phyloP scores from a whole-genome alignment of 2,113 vertebrate genomes.

The Daboia siamensis region DNA sequence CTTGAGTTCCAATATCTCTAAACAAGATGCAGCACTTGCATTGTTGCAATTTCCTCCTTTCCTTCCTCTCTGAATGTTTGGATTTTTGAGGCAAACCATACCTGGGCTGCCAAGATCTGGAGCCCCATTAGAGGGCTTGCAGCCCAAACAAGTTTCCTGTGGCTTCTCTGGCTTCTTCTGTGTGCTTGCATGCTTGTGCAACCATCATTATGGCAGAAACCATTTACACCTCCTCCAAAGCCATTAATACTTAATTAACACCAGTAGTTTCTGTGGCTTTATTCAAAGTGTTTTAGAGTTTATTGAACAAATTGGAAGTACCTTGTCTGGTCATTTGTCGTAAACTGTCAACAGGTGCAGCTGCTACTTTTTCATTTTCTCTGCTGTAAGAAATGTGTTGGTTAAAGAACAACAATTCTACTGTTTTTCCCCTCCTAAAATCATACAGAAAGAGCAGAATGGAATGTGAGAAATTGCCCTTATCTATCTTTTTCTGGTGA shows the following conservation, averaged over 20 bases:
- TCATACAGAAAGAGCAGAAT: neutral
- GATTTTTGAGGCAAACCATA: neutral
- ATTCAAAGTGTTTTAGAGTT: constrained; percentile 31
- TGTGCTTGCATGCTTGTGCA: neutral
- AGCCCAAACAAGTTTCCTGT: neutral
- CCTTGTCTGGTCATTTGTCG: constrained; percentile 11
- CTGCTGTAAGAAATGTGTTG: constrained; percentile 12
- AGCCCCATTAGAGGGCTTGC: neutral
- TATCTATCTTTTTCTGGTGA: neutral
- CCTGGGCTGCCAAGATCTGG: neutral
- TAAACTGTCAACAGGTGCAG: constrained; percentile 19
- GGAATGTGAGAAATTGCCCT: neutral
- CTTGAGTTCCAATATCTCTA: neutral
- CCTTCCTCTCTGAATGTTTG: neutral
- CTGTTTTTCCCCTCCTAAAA: neutral
- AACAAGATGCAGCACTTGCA: neutral
- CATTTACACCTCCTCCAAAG: constrained; percentile 33
- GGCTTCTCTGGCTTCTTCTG: constrained; percentile 6
- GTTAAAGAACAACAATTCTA: constrained; percentile 14
- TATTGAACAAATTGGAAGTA: constrained; percentile 33
- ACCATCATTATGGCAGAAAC: constrained; percentile 13
- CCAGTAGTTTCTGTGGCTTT: constrained; percentile 19
- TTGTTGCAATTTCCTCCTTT: neutral
- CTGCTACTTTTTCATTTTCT: constrained; percentile 13
- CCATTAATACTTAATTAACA: constrained; percentile 36